Percentiles rank a stretch among this genome's conserved stretches.
Evolutionary conservation across 2,888 invertebrate genomes (phyloP).

Genomic region (Corbicula japonica): DNA sequence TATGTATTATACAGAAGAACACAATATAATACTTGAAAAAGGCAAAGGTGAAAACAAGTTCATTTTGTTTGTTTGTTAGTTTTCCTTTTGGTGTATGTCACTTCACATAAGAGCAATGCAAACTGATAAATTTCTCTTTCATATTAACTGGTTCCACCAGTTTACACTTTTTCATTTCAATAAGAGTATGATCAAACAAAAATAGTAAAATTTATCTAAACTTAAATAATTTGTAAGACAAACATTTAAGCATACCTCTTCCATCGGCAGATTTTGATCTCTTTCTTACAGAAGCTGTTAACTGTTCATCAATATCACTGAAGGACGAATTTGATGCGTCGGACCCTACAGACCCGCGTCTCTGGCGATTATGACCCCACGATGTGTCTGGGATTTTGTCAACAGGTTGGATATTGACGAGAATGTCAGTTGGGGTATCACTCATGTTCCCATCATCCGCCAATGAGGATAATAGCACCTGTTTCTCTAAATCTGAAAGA

Average conservation of each 20-base stretch:
- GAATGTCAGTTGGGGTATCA: constrained; percentile 81
- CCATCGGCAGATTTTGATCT: constrained; percentile 79
- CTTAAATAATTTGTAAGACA: too few species aligned
- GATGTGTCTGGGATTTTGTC: constrained; percentile 59
- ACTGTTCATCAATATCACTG: constrained; percentile 75
- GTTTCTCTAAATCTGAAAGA: constrained; percentile 18
- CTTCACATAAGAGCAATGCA: too few species aligned
- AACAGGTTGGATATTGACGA: constrained; percentile 70
- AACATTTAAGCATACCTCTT: constrained; percentile 55
- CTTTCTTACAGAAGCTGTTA: constrained; percentile 61
- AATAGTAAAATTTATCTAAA: too few species aligned
- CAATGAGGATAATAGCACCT: constrained; percentile 2
- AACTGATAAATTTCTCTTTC: too few species aligned
- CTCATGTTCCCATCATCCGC: constrained; percentile 76
- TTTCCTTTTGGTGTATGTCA: too few species aligned
- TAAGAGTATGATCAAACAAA: too few species aligned
- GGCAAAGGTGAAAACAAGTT: too few species aligned
- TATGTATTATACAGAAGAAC: too few species aligned
- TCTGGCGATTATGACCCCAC: constrained; percentile 45
- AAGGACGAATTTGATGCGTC: constrained; percentile 73
- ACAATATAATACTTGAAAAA: too few species aligned
- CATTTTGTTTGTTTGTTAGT: too few species aligned
- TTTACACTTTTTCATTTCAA: too few species aligned
- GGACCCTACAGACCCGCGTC: constrained; percentile 74
- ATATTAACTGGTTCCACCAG: too few species aligned